These are phyloP conservation scores for Pipa parva DNA, from an alignment of 2,113 vertebrate species.

Conservation along the genomic window DNA sequence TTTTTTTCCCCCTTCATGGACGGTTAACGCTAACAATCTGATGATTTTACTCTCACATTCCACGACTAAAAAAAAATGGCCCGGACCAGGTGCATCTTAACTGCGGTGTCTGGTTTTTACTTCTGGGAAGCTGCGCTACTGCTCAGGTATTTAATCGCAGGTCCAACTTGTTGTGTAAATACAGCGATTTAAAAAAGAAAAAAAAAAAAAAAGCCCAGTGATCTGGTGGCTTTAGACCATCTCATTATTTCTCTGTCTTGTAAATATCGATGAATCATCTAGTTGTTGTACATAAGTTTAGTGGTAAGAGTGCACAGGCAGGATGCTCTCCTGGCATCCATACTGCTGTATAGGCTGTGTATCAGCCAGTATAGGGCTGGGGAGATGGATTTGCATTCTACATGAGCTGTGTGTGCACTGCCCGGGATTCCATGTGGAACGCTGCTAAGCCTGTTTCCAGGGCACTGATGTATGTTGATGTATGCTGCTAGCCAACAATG, in stretches of 20 bases:
- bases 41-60: constrained; percentile 28
- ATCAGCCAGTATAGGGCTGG: too few relatives aligned
- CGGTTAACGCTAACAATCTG: constrained; percentile 20
- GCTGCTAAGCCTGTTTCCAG: neutral
- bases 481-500: too few relatives aligned
- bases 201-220: too few relatives aligned
- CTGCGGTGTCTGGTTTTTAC: constrained; percentile 66
- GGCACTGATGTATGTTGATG: neutral
- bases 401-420: neutral
- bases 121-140: constrained; percentile 70
- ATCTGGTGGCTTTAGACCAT: too few relatives aligned
- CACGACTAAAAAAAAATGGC: constrained; percentile 49
- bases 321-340: too few relatives aligned
- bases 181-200: too few relatives aligned
- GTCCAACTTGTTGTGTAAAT: constrained; percentile 33
- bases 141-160: constrained; percentile 66
- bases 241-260: too few relatives aligned
- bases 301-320: too few relatives aligned
- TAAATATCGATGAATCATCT: too few relatives aligned
- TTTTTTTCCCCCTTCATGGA: neutral
- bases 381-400: neutral
- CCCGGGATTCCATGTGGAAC: neutral
- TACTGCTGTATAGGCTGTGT: too few relatives aligned
- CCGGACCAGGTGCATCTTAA: constrained; percentile 57
- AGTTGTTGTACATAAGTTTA: too few relatives aligned